Evolutionary conservation across 1,140 invertebrate genomes (phyloP), one percentile per base, ranked within the genome.

Genomic region (Frieseomelitta varia): DNA sequence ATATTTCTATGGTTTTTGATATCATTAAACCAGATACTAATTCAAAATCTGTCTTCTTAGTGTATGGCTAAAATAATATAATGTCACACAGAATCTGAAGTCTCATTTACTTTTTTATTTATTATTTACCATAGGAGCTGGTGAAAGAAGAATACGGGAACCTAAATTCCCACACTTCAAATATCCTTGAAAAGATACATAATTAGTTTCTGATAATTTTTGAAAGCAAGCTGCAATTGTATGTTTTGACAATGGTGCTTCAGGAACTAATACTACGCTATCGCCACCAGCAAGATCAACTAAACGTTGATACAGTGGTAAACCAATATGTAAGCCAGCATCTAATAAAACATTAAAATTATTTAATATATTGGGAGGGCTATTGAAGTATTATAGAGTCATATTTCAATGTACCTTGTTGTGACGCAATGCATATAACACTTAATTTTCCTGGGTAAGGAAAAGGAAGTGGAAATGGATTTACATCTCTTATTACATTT

Each of bases 361-460:
- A 39, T 74, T 24, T 51, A 79, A 84, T 65, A 19, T 74, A 77
- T n/a, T 15, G 56, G 30, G 30, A 55, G 63, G 19, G 79, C 55
- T 68, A 87, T 39, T 53, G 53, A 76, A 53, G 56, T 79, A 86
- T 69, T 55, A n/a, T 17, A 69, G 63, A 24, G 30, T 61, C 14
- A 71, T 19, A 24, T 15, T 87, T 55, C 56, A 27, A 75, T 55
- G 83, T 91, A 95, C 94, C 94, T 92, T 96, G 95, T 78, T 95
- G 95, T 58, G 95, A 94, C n/a, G 95, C 95, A 58, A 98, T 94
- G 85, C 97, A 97, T 56, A 98, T 94, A 19, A 98, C 93, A 91
- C 97, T 97, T 84, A 99, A 95, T 95, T 97, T 98, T 83, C 96
- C 97, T 55, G 97, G 97, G 94, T 97, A 98, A 21, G 96, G 95